These are phyloP conservation scores for Drosophila lowei DNA, from an alignment of 1,140 invertebrate species.

Conservation along the genomic window DNA sequence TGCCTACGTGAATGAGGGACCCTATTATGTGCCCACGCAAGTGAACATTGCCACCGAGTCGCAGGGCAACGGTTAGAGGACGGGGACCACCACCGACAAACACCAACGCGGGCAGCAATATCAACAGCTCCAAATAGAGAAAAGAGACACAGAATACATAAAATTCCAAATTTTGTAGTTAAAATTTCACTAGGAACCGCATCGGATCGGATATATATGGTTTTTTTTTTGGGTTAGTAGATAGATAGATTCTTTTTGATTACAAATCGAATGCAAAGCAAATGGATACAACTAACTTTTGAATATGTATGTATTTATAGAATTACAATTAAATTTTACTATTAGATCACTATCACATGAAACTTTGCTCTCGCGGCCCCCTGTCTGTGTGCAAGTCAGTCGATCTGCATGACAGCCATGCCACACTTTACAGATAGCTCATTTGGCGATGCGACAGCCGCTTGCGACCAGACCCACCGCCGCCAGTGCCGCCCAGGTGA, in stretches of 20 bases:
- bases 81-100: no score
- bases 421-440: slow-evolving; percentile 57
- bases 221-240: no score
- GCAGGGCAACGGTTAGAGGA: slow-evolving; percentile 20
- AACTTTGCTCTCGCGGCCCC: neutral
- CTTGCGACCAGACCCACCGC: slow-evolving; percentile 61
- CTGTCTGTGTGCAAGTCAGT: neutral
- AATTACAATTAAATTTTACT: slow-evolving; percentile 64
- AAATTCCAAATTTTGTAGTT: no score
- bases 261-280: slow-evolving; percentile 25
- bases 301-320: slow-evolving; percentile 50
- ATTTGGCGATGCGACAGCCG: slow-evolving; percentile 64
- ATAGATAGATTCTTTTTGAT: neutral
- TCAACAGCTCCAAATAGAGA: no score
- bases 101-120: no score
- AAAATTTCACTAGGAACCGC: no score
- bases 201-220: no score
- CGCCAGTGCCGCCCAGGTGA: slow-evolving; percentile 50
- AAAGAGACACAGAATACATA: no score
- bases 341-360: slow-evolving; percentile 62
- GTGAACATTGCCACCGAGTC: slow-evolving; percentile 88
- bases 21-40: slow-evolving; percentile 87
- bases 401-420: neutral
- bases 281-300: slow-evolving; percentile 23
- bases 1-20: slow-evolving; percentile 88